Percentiles rank a stretch among this genome's conserved stretches.
These are phyloP conservation scores for Hydropotes inermis DNA, from an alignment of 2,113 vertebrate genomes.

Conservation along the genomic window DNA sequence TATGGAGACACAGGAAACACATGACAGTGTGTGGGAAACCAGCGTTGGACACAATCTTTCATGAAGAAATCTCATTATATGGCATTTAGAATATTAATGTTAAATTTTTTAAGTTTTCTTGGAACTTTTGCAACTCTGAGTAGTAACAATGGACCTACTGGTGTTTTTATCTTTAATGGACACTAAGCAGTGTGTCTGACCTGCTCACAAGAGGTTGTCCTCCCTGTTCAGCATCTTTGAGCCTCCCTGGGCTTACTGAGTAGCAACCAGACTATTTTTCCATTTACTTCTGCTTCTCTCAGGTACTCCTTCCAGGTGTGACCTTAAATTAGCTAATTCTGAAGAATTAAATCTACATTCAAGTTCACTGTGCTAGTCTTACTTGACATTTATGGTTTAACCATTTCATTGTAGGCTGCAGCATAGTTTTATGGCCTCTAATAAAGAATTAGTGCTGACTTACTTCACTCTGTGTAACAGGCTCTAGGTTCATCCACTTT, in stretches of 20 bases:
- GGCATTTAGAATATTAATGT: background rate
- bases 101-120: background rate
- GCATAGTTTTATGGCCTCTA: background rate
- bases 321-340: background rate
- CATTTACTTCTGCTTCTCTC: background rate
- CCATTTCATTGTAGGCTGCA: background rate
- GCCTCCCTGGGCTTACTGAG: background rate
- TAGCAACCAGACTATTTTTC: background rate
- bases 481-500: background rate
- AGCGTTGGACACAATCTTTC: background rate
- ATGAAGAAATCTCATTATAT: background rate
- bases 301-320: background rate
- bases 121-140: background rate
- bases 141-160: background rate
- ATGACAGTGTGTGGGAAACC: background rate
- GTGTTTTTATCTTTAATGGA: background rate
- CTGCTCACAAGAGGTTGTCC: background rate
- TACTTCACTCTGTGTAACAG: background rate
- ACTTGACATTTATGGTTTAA: background rate
- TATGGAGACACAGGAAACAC: background rate
- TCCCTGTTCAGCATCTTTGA: background rate
- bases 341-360: background rate
- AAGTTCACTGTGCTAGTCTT: background rate
- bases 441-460: background rate
- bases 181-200: background rate